phyloP scores from a whole-genome alignment of 2,113 vertebrate genomes.

The Rhizomys pruinosus region DNA sequence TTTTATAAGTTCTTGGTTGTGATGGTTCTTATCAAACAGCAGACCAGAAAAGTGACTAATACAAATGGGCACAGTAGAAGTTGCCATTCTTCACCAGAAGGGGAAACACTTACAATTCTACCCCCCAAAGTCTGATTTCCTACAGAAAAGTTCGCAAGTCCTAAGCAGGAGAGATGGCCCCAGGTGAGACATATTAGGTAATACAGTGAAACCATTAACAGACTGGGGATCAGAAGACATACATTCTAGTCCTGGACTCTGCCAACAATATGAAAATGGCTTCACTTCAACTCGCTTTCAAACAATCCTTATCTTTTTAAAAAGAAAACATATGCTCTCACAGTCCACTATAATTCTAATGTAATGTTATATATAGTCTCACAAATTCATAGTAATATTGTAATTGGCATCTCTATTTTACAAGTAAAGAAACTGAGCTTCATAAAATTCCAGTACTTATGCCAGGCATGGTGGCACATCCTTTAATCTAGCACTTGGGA shows the following conservation, averaged over 20 bases:
- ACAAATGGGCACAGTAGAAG: not conserved
- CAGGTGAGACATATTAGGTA: not conserved
- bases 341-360: not conserved
- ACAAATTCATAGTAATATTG: not conserved
- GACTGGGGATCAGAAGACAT: not conserved
- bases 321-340: slow-evolving; percentile 4
- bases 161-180: not conserved
- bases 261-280: not conserved
- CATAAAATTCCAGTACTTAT: slow-evolving; percentile 37
- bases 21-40: too few relatives aligned
- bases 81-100: slow-evolving; percentile 21
- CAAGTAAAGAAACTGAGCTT: not conserved
- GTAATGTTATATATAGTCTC: not conserved
- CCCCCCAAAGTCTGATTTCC: not conserved
- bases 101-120: slow-evolving; percentile 42
- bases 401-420: not conserved
- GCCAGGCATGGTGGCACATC: too few relatives aligned
- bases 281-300: not conserved
- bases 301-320: not conserved
- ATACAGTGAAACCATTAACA: not conserved
- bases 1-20: too few relatives aligned
- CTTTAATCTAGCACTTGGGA: too few relatives aligned
- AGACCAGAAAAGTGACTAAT: too few relatives aligned
- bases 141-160: slow-evolving; percentile 6
- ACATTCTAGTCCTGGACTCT: not conserved